Percentiles rank a stretch among this genome's conserved stretches.
These are phyloP conservation scores for Callionymus lyra DNA, from an alignment of 2,113 vertebrate species.

Conservation along the genomic window DNA sequence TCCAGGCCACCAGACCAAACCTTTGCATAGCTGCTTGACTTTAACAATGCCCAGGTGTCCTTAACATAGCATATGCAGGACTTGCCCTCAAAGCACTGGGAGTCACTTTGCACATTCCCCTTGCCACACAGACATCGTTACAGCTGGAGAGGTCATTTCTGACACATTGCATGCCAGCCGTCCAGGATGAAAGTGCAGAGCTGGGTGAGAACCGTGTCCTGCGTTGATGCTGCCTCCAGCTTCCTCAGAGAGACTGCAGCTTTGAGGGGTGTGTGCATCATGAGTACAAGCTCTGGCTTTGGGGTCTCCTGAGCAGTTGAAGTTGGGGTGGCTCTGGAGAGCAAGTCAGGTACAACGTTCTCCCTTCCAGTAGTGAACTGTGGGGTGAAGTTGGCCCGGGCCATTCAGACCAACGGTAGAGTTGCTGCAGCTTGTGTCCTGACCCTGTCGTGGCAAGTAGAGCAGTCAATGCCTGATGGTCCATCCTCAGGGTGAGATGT, in stretches of 20 bases:
- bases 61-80: background rate
- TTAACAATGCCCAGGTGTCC: background rate
- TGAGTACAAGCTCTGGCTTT: background rate
- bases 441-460: too few relatives aligned
- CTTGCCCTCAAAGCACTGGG: background rate
- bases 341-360: background rate
- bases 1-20: background rate
- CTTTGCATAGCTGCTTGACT: background rate
- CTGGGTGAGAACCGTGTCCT: background rate
- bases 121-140: too few relatives aligned
- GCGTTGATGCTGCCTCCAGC: background rate
- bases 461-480: too few relatives aligned
- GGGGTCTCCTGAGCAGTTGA: background rate
- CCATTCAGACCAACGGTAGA: background rate
- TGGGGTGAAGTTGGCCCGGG: background rate
- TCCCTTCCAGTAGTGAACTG: background rate
- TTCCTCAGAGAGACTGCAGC: background rate
- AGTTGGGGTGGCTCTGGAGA: background rate
- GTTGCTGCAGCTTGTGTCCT: background rate
- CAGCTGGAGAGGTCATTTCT: too few relatives aligned
- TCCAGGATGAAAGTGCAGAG: too few relatives aligned
- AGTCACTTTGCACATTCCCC: too few relatives aligned
- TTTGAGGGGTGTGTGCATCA: background rate
- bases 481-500: too few relatives aligned
- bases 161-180: too few relatives aligned